Percentiles rank a stretch among this genome's conserved stretches.
phyloP scores from a whole-genome alignment of 2,888 invertebrate genomes.

The Phorcus lineatus region DNA sequence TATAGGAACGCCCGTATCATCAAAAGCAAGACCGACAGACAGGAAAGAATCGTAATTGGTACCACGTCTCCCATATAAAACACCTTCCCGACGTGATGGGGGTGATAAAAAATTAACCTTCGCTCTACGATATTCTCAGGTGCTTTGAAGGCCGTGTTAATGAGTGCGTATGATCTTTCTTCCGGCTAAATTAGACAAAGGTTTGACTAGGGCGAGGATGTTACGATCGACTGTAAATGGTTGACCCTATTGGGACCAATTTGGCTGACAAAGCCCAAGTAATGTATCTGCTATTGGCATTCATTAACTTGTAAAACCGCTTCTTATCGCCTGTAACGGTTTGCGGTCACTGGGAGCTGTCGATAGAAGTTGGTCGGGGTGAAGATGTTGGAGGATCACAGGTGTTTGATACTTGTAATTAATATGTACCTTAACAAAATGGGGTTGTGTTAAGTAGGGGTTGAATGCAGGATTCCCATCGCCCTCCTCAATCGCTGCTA shows the following conservation, averaged over 20 bases:
- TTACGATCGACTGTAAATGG: not conserved
- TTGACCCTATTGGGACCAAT: not conserved
- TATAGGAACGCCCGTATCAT: not conserved
- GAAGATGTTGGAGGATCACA: no score
- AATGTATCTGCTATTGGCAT: not conserved
- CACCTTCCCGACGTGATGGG: not conserved
- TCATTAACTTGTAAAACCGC: not conserved
- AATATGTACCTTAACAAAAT: no score
- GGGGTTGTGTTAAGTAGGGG: no score
- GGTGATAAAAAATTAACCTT: not conserved
- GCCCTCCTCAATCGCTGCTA: no score
- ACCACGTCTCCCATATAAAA: not conserved
- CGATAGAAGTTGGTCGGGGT: no score
- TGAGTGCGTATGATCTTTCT: conserved; percentile 1
- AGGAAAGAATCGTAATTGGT: not conserved
- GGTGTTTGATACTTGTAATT: no score
- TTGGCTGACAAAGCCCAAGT: not conserved
- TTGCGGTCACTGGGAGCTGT: no score
- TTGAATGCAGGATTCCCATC: no score
- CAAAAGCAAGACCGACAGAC: not conserved
- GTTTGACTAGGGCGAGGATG: not conserved
- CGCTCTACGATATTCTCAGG: not conserved
- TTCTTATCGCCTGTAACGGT: no score
- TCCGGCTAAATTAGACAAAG: not conserved
- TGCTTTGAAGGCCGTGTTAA: not conserved